Conservation (phyloP, 2,888 invertebrate genomes). For the Cyclophora albipunctata region DNA sequence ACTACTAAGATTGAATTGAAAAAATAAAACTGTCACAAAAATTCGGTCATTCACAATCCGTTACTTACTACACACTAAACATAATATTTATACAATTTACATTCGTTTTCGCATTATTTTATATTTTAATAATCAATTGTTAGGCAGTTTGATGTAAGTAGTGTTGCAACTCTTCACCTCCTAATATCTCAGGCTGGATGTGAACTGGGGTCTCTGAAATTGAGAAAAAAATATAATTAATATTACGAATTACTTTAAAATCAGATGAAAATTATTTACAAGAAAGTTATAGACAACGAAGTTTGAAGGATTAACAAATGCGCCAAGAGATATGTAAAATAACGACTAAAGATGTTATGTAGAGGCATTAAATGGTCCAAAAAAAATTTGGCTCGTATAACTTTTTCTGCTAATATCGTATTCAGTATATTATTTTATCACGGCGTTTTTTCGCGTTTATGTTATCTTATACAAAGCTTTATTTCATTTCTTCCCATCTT, state of each 20-base stretch:
- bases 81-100: neutral
- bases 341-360: no score
- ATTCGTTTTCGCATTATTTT: neutral
- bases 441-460: no score
- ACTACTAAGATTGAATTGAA: no score
- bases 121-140: neutral
- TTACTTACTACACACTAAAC: conserved; percentile 1
- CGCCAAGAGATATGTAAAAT: no score
- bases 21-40: no score
- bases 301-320: neutral
- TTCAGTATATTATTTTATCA: no score
- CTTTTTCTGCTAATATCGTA: no score
- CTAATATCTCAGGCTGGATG: conserved; percentile 32
- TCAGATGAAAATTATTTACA: neutral
- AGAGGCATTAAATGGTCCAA: no score
- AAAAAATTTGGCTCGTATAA: no score
- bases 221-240: conserved; percentile 6
- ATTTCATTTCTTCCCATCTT: no score
- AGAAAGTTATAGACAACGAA: neutral
- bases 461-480: no score
- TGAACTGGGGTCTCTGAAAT: conserved; percentile 58
- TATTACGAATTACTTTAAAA: neutral
- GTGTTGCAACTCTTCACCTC: conserved; percentile 56
- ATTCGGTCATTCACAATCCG: no score
- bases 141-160: conserved; percentile 40